Evolutionary conservation across 2,888 invertebrate species (phyloP).

Genomic region (Fragum sueziense): DNA sequence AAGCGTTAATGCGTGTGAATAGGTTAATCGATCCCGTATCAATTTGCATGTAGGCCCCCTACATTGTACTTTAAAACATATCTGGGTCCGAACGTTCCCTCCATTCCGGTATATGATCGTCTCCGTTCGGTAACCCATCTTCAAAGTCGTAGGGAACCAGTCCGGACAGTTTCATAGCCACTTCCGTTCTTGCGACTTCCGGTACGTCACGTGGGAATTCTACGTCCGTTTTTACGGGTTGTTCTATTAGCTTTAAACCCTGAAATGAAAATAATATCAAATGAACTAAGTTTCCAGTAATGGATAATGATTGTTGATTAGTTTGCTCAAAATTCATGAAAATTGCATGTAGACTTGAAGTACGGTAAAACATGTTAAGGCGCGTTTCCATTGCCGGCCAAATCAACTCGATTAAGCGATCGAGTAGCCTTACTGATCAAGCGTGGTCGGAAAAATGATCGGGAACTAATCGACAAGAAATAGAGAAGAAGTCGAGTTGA

Average conservation of each 20-base stretch:
- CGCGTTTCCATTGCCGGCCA: too few relatives aligned
- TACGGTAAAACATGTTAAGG: too few relatives aligned
- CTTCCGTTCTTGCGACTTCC: conserved; percentile 60
- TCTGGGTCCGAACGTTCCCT: neutral
- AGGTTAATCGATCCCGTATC: neutral
- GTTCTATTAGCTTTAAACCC: conserved; percentile 25
- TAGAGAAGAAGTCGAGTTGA: too few relatives aligned
- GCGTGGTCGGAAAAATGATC: too few relatives aligned
- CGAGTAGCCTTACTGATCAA: too few relatives aligned
- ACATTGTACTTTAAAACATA: neutral
- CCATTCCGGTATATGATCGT: conserved; percentile 60
- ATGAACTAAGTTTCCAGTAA: too few relatives aligned
- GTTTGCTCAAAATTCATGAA: too few relatives aligned
- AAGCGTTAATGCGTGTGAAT: neutral
- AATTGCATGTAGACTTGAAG: too few relatives aligned
- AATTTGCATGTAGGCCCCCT: neutral
- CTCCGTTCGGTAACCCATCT: conserved; percentile 66
- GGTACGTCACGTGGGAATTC: conserved; percentile 52
- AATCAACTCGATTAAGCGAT: too few relatives aligned
- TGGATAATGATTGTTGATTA: too few relatives aligned
- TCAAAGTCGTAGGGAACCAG: conserved; percentile 62
- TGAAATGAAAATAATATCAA: conserved; percentile 1
- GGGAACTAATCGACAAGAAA: too few relatives aligned
- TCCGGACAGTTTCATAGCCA: conserved; percentile 62
- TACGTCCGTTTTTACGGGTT: conserved; percentile 5